Evolutionary conservation across 2,888 invertebrate species (phyloP).

Genomic region (Callimorpha dominula): DNA sequence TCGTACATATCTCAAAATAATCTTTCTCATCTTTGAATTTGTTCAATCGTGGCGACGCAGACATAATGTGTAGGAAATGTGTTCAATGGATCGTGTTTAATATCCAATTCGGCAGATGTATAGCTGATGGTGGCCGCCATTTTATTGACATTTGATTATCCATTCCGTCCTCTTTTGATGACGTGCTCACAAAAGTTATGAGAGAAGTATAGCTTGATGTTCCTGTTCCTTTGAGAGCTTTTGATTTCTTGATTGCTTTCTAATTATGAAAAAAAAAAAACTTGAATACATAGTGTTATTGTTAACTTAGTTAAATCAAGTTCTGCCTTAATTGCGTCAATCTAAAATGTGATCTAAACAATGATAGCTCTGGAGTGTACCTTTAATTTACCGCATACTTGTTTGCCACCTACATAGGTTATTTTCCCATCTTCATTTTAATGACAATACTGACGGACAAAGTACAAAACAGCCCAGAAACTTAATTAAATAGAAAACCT

Average conservation of each 20-base stretch:
- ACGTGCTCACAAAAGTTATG: constrained; percentile 57
- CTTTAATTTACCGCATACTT: no score
- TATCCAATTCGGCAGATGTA: constrained; percentile 58
- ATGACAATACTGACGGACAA: no score
- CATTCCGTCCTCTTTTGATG: constrained; percentile 48
- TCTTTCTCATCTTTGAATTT: constrained; percentile 22
- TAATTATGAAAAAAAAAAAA: not conserved
- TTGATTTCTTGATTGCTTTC: not conserved
- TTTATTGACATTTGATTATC: constrained; percentile 72
- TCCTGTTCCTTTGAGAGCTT: constrained; percentile 6
- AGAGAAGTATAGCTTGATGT: constrained; percentile 27
- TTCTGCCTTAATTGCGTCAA: not conserved
- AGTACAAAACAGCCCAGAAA: not conserved
- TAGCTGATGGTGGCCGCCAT: constrained; percentile 54
- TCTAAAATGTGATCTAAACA: not conserved
- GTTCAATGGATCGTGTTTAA: constrained; percentile 65
- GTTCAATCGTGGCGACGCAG: constrained; percentile 31
- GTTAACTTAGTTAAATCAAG: not conserved
- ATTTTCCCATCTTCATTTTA: no score
- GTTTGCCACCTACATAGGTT: not conserved
- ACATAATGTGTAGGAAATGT: constrained; percentile 56
- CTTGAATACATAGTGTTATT: not conserved
- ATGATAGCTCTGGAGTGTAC: no score
- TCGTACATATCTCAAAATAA: not conserved
- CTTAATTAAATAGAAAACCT: not conserved